Evolutionary conservation across 2,113 vertebrate species (phyloP), one percentile per base, ranked within the genome.

Genomic region (Solea senegalensis): DNA sequence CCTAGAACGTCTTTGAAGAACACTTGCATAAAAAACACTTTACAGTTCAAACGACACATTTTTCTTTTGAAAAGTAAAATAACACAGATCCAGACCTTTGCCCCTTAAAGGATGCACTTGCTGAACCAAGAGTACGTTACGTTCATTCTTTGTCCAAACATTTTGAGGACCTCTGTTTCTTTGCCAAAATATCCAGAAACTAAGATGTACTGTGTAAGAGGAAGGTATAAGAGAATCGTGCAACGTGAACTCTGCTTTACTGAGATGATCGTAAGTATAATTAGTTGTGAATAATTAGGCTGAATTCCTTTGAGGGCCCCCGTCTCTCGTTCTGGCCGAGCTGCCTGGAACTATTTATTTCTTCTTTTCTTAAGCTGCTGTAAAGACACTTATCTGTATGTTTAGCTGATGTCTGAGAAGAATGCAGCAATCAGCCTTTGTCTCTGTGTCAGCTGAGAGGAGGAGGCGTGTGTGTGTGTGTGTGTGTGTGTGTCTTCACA

Each of bases 381-480:
- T 88, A 90, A 92, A 89, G 82, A 64, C 40, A 49, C 59, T 81
- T 88, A 90, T 92, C 88, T 85, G 72, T 80, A 63, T 39, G 70
- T 80, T 86, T 67, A 85, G 80, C 77, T 69, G 55, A 74, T 48
- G 71, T 69, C 57, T 55, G 72, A 84, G 80, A 82, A 82, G 87
- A 92, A 91, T 89, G 83, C 66, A 46, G 76, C 64, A 73, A 86
- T 85, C 65, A 86, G 79, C 70, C 87, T 86, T 90, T 89, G 88
- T 89, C 77, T 85, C 65, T 80, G 58, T 62, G 78, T 72, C 55
- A 49, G 74, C 56, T 75, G 41, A 69, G 50, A 39, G 56, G 68
- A 65, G 41, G 59, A 21, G 53, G 49, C 40, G 55, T 58, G 69
- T 39, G 21, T 44, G 21, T 61, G 59, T 51, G 48, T 51, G 52